phyloP scores from a whole-genome alignment of 1,140 invertebrate genomes.

The Radopholus similis region DNA sequence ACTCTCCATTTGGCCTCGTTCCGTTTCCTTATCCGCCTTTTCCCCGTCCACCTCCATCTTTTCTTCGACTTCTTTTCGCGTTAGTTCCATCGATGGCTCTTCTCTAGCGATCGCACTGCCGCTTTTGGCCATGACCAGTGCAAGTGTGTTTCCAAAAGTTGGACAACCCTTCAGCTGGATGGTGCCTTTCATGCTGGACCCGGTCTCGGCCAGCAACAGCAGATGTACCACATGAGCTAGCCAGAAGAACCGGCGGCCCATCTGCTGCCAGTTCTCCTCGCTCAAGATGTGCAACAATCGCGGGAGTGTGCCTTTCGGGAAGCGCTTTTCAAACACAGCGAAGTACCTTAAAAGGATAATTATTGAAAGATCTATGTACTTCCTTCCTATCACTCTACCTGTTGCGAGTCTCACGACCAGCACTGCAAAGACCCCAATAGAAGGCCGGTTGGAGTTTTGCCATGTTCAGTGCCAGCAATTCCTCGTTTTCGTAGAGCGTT shows the following conservation, averaged over 20 bases:
- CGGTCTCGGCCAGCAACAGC: constrained; percentile 14
- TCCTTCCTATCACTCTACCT: background rate
- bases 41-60: background rate
- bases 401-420: constrained; percentile 16
- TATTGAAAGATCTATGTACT: background rate
- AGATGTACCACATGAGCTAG: constrained; percentile 29
- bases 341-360: constrained; percentile 11
- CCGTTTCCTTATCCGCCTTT: background rate
- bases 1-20: background rate
- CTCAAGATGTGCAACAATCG: constrained; percentile 25
- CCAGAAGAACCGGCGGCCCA: constrained; percentile 26
- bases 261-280: constrained; percentile 32
- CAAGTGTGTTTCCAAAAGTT: constrained; percentile 20
- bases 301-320: constrained; percentile 15
- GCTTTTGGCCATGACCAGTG: too few relatives aligned
- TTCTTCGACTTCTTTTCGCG: background rate
- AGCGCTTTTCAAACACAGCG: constrained; percentile 21
- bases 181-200: too few relatives aligned
- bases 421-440: constrained; percentile 24
- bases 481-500: constrained; percentile 20
- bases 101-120: too few relatives aligned
- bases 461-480: constrained; percentile 1
- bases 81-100: too few relatives aligned
- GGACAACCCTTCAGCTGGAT: constrained; percentile 19
- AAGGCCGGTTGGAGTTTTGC: constrained; percentile 24